Evolutionary conservation across 2,113 vertebrate genomes (phyloP).

Genomic region (Nannobrachium achirus): DNA sequence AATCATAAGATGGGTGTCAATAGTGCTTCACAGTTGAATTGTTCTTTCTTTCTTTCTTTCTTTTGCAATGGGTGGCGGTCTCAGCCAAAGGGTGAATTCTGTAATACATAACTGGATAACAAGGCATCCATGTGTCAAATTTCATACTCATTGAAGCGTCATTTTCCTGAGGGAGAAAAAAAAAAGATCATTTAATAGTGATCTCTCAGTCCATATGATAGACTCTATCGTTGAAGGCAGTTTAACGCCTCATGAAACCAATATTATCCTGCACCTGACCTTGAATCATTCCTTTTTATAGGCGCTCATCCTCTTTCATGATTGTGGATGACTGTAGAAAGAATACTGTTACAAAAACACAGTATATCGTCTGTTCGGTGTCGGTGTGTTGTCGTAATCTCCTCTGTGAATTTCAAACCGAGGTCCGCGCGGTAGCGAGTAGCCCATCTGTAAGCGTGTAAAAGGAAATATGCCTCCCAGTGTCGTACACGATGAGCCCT

Average conservation of each 20-base stretch:
- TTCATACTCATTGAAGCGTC: background rate
- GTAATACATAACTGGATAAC: too few relatives aligned
- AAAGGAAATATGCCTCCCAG: constrained; percentile 22
- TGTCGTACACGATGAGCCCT: constrained; percentile 27
- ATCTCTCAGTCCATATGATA: background rate
- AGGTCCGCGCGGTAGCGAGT: constrained; percentile 7
- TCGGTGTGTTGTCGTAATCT: background rate
- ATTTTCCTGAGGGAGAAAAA: background rate
- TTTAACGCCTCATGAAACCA: constrained; percentile 50
- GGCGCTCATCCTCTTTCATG: constrained; percentile 27
- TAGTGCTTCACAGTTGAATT: too few relatives aligned
- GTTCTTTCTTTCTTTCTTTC: too few relatives aligned
- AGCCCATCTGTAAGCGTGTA: constrained; percentile 16
- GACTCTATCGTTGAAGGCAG: constrained; percentile 16
- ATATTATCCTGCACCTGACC: constrained; percentile 43
- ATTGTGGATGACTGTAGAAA: constrained; percentile 42
- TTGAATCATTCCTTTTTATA: constrained; percentile 55
- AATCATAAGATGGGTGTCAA: too few relatives aligned
- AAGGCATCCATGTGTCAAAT: background rate
- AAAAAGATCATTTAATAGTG: background rate
- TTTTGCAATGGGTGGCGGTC: too few relatives aligned
- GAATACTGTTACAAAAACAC: constrained; percentile 31
- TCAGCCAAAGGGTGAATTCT: too few relatives aligned
- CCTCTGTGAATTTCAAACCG: constrained; percentile 29
- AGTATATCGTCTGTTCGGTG: constrained; percentile 12